Evolutionary conservation across 2,888 invertebrate species (phyloP).

Genomic region (Anoncus sp.): DNA sequence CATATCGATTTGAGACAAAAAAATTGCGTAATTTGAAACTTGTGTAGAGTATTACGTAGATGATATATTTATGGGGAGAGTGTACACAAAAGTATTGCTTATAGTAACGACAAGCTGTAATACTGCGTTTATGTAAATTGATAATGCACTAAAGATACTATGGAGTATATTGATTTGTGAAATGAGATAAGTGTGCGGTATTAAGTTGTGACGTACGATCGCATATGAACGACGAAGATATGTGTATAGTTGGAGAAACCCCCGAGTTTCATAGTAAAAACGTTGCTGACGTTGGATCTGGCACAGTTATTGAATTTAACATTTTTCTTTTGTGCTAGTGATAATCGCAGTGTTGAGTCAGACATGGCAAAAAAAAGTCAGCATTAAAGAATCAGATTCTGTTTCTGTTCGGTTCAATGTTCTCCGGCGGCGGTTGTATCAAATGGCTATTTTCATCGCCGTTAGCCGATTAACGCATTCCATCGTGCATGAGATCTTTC

Average conservation of each 20-base stretch:
- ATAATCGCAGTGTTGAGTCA: background rate
- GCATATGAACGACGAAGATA: too few species aligned
- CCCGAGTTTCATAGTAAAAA: too few species aligned
- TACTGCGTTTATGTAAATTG: too few species aligned
- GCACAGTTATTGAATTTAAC: background rate
- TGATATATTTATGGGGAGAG: too few species aligned
- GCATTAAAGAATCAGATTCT: background rate
- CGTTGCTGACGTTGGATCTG: background rate
- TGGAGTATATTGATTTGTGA: background rate
- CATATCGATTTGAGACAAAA: background rate
- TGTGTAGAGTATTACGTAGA: too few species aligned
- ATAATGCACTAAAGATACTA: too few species aligned
- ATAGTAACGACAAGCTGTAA: too few species aligned
- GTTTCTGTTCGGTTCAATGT: conserved; percentile 18
- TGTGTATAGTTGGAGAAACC: too few species aligned
- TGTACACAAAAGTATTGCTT: too few species aligned
- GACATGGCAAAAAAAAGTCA: background rate
- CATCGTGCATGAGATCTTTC: conserved; percentile 41
- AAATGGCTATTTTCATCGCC: conserved; percentile 27
- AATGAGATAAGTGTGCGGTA: background rate
- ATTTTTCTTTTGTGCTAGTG: conserved; percentile 7
- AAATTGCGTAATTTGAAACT: too few species aligned
- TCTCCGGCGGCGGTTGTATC: background rate
- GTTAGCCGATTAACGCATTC: conserved; percentile 60
- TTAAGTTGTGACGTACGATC: background rate